These are phyloP conservation scores for Scaptodrosophila lebanonensis DNA, from an alignment of 1,140 invertebrate species.

Conservation along the genomic window DNA sequence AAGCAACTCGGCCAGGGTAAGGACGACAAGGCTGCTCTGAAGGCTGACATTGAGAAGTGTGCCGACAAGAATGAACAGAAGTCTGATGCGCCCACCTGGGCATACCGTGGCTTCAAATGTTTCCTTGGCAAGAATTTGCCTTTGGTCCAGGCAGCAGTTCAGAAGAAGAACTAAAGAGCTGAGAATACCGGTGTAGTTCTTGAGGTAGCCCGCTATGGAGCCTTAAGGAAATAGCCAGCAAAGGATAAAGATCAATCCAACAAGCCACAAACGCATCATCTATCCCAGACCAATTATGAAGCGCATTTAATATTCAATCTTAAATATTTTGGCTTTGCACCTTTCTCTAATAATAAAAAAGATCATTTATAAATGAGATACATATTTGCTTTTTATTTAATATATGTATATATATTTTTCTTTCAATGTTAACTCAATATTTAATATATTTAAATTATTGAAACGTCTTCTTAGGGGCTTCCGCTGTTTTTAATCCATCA, in stretches of 20 bases:
- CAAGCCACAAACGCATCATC: no score
- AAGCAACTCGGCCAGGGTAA: slow-evolving; percentile 68
- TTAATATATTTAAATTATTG: no score
- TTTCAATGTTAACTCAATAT: no score
- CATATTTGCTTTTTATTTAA: slow-evolving; percentile 4
- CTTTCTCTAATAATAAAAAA: slow-evolving; percentile 58
- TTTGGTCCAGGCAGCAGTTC: slow-evolving; percentile 67
- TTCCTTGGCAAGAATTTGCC: slow-evolving; percentile 72
- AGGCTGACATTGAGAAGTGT: slow-evolving; percentile 69
- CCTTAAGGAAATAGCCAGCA: no score
- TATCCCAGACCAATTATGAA: not conserved
- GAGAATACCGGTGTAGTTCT: no score
- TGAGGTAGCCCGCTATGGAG: no score
- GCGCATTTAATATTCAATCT: slow-evolving; percentile 4
- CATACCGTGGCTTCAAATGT: slow-evolving; percentile 73
- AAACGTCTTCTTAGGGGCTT: not conserved
- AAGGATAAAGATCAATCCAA: no score
- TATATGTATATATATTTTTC: not conserved
- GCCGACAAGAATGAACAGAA: slow-evolving; percentile 75
- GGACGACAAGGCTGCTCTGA: slow-evolving; percentile 54
- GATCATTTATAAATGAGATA: slow-evolving; percentile 59
- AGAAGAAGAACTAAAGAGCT: slow-evolving; percentile 67
- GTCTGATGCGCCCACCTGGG: slow-evolving; percentile 61
- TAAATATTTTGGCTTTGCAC: slow-evolving; percentile 30
- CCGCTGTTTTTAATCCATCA: no score